Evolutionary conservation across 2,888 invertebrate species (phyloP), one percentile per base, ranked within the genome.

Genomic region (Eupithecia subfuscata): DNA sequence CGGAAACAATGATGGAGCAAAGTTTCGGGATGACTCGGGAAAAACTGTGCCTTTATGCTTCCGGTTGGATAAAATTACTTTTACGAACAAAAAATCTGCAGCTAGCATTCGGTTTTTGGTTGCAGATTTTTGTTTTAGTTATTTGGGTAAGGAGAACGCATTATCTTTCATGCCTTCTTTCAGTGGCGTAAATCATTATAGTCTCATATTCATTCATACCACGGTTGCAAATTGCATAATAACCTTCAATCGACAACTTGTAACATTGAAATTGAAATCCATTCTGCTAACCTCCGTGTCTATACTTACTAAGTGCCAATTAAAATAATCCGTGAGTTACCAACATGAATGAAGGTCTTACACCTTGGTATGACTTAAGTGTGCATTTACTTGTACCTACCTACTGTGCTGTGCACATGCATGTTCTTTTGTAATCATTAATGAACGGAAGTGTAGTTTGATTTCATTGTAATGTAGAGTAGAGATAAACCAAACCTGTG

Each of bases 1-100:
- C 71, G 86, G 85, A 88, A 89, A 90, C 88, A 90, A 90, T 90
- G 87, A 87, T 86, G 86, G 84, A 83, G 80, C 80, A 82, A 88
- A 87, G 84, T 87, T 85, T 79, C 83, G 84, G 85, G 88, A 86
- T 88, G 87, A 89, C 87, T 88, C 76, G 81, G 81, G 81, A 83
- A 86, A 87, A 85, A 70, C 60, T 69, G 45, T 43, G 45, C 70
- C 64, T 65, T 56, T 11, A 65, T 14, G 18, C 64, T 71, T 64
- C 45, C 71, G 70, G 64, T 45, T 64, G 25, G 65, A 52, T 70
- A 37, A 69, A 68, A 68, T 43, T 22, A 68, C 43, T 37, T 67
- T 67, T 67, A 34, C 9, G 34, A 64, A 64, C 30, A 34, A 64
- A 37, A 37, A 67, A 67, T 37, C n/a, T 67, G 65, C 34, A 65